These are phyloP conservation scores for Chaetorhynchus papuensis DNA, from an alignment of 2,113 vertebrate genomes.

Conservation along the genomic window DNA sequence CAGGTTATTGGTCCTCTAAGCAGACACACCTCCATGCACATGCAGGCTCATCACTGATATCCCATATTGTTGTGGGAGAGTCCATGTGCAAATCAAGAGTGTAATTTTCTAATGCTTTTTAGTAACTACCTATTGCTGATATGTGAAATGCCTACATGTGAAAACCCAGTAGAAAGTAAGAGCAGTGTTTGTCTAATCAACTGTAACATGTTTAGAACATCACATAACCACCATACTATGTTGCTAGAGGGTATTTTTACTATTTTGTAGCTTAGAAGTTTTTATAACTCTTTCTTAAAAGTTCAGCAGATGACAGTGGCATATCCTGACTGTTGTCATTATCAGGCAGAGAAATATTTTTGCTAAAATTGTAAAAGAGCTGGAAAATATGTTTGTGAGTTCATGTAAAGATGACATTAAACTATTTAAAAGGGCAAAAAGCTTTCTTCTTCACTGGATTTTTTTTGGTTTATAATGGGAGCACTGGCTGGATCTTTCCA, in stretches of 20 bases:
- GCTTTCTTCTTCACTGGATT: background rate
- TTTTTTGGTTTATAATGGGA: background rate
- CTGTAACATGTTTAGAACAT: background rate
- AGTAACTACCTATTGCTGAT: background rate
- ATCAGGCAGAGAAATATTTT: background rate
- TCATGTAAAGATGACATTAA: background rate
- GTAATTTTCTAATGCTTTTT: background rate
- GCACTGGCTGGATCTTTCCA: conserved; percentile 13
- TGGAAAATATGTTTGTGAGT: background rate
- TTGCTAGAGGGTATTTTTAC: background rate
- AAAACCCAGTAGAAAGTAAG: background rate
- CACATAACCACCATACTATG: background rate
- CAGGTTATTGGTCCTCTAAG: rapidly evolving
- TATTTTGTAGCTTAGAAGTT: background rate
- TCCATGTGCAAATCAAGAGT: background rate
- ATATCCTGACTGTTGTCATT: background rate
- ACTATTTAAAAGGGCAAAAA: background rate
- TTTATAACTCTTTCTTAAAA: background rate
- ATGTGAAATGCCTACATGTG: background rate
- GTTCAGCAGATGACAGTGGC: background rate
- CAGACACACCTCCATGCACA: rapidly evolving
- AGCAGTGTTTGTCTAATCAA: background rate
- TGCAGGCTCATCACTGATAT: rapidly evolving
- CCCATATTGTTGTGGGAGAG: rapidly evolving
- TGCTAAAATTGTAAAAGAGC: background rate